Conservation (phyloP, 2,888 invertebrate species). For the Clunio marinus region DNA sequence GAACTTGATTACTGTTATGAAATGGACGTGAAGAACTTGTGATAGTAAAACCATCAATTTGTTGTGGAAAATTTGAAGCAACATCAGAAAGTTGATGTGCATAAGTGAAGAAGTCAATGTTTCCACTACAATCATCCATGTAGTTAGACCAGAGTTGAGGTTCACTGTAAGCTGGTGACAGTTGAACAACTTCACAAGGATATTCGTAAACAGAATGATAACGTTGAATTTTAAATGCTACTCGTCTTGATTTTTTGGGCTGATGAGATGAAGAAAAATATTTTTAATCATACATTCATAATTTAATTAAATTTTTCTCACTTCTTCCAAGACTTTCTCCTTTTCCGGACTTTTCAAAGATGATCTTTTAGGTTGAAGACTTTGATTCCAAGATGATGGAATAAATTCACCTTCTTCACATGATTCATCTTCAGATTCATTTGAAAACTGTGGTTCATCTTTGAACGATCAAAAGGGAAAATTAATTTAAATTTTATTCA, state of each 20-base stretch:
- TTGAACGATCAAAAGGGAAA: background rate
- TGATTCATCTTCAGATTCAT: constrained; percentile 48
- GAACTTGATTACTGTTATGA: constrained; percentile 35
- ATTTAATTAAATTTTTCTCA: no score
- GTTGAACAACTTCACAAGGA: constrained; percentile 60
- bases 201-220: constrained; percentile 82
- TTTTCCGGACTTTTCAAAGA: constrained; percentile 59
- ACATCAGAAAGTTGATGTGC: background rate
- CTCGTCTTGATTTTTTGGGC: constrained; percentile 57
- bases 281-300: no score
- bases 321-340: constrained; percentile 41
- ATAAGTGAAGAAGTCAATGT: constrained; percentile 21
- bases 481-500: background rate
- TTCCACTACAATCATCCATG: background rate
- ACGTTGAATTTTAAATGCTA: constrained; percentile 77
- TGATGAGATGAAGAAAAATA: background rate
- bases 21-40: constrained; percentile 43
- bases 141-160: constrained; percentile 41
- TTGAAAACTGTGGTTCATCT: constrained; percentile 43
- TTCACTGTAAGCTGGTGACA: constrained; percentile 43
- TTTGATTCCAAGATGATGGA: constrained; percentile 77
- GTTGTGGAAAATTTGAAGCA: background rate
- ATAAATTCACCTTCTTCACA: constrained; percentile 70
- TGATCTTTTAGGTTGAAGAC: constrained; percentile 70
- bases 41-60: constrained; percentile 42